Evolutionary conservation across 2,888 invertebrate genomes (phyloP), one percentile per base, ranked within the genome.

Genomic region (Netelia melanura): DNA sequence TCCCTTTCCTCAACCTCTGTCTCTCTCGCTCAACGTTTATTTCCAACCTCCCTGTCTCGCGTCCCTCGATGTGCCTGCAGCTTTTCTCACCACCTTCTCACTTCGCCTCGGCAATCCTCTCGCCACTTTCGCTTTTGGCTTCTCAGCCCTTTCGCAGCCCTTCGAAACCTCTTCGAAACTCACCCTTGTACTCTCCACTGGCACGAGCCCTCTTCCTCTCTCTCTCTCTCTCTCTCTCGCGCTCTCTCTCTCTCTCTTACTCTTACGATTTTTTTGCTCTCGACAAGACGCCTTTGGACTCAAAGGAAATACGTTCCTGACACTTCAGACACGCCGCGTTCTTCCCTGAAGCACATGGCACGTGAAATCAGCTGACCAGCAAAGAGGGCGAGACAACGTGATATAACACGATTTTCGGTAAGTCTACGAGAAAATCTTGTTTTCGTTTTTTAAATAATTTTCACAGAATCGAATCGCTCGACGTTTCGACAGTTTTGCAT

Each of bases 301-400:
- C 84, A 84, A 90, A 90, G 86, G 88, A 88, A 87, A 88, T 87
- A 87, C 88, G 85, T 85, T 88, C 90, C 89, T 78, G 81, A 88
- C 87, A 88, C 89, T 90, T 89, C 88, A 87, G 89, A 89, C 88
- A 56, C 62, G 84, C 70, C 88, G 84, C 86, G 84, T 88, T 88
- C 87, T 86, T 85, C 74, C 81, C 61, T 82, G 58, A 52, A 77
- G 67, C 77, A 78, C 54, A 61, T 43, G 61, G n/a, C 61, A 82
- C 43, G 81, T 79, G 38, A 61, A 70, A 75, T 65, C 54, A 38
- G 21, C 52, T 62, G 25, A 52, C 70, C 11, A 48, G 43, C 43
- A 8, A n/a, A 30, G 14, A 54, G 11, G 25, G 9, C 3, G 72
- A 44, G 30, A 30, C 30, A 68, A 52, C 67, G 44, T 25, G 44